Base-by-base conservation (phyloP, 2,888 invertebrate species). In the Lepidonotus clava region DNA sequence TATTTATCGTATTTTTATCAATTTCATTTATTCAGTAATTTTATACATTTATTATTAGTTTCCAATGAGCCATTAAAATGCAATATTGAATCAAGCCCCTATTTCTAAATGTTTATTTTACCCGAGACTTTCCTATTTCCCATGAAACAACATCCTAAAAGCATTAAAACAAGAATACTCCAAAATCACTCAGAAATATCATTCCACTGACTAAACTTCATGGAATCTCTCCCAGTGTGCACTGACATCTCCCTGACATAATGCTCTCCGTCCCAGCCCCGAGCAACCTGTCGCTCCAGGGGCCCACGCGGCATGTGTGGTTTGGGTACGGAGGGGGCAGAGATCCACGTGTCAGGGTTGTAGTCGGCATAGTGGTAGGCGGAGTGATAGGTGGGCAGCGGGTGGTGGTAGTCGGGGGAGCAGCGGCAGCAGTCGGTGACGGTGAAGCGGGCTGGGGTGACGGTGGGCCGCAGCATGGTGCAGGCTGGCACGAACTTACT, bases 281-380 rank as follows among this genome's bases (percentile, higher is more conserved):
- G 87, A 34, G 86, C 87, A 5, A 92, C 91, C 87, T 93, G 93
- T 28, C 90, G 85, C 71, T 87, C 89, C 0, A 93, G 90, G 1
- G 92, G 92, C 14, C 91, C 89, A 87, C 91, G 91, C 0, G 93
- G 93, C 93, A 93, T 93, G 89, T 93, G 93, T n/a, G 91, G 92
- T 87, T 92, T 92, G 14, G 93, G 93, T 51, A 93, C 92, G 18
- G 93, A 90, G 4, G 93, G 92, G 67, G 89, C 90, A 32, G 90
- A 87, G 40, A 92, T 92, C 86, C 92, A 93, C 5, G 91, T 90
- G n/a, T 90, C 89, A 8, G 91, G 91, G 11, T 89, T 89, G 41
- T 89, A 2, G 11, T 61, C 85, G 18, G 41, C 46, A 14, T 28
- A 8, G 11, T 8, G n/a, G 1, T 80, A 24, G 32, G 32, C 24